Percentiles rank a stretch among this genome's conserved stretches.
Evolutionary conservation across 2,888 invertebrate genomes (phyloP).

Genomic region (Automeris io): DNA sequence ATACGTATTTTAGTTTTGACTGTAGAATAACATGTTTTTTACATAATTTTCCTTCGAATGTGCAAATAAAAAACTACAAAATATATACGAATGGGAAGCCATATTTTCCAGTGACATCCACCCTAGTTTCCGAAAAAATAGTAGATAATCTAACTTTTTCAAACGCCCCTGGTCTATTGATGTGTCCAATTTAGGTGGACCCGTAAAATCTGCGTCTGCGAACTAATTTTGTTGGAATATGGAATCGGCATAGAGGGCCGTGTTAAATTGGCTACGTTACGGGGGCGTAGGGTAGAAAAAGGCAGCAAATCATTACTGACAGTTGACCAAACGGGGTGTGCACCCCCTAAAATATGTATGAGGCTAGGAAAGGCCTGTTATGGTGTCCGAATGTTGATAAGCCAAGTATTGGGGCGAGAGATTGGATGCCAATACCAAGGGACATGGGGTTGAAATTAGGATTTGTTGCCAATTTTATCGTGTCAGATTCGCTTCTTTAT

Average conservation of each 20-base stretch:
- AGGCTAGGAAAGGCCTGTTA: slow-evolving; percentile 69
- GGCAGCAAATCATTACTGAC: slow-evolving; percentile 77
- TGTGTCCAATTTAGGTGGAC: slow-evolving; percentile 28
- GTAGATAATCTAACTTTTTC: slow-evolving; percentile 75
- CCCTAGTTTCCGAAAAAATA: slow-evolving; percentile 66
- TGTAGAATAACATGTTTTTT: too few relatives aligned
- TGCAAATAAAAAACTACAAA: slow-evolving; percentile 41
- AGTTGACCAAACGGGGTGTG: slow-evolving; percentile 74
- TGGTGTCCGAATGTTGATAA: slow-evolving; percentile 78
- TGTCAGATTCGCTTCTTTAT: slow-evolving; percentile 1
- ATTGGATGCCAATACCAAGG: slow-evolving; percentile 56
- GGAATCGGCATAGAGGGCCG: slow-evolving; percentile 5
- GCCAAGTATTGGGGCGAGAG: slow-evolving; percentile 66
- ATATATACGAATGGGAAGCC: slow-evolving; percentile 71
- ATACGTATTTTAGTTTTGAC: too few relatives aligned
- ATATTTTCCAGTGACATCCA: slow-evolving; percentile 69
- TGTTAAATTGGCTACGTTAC: slow-evolving; percentile 27
- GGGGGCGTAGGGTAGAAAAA: slow-evolving; percentile 64
- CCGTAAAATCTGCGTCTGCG: slow-evolving; percentile 13
- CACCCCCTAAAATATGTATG: slow-evolving; percentile 75
- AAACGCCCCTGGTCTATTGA: slow-evolving; percentile 57
- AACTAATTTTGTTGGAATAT: slow-evolving; percentile 5
- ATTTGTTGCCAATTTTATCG: slow-evolving; percentile 37
- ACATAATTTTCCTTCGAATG: background rate
- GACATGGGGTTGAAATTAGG: slow-evolving; percentile 50